Percentiles rank a stretch among this genome's conserved stretches.
Evolutionary conservation across 2,797 vertebrate species (phyloP).

Genomic region (Pangasius krempfi): DNA sequence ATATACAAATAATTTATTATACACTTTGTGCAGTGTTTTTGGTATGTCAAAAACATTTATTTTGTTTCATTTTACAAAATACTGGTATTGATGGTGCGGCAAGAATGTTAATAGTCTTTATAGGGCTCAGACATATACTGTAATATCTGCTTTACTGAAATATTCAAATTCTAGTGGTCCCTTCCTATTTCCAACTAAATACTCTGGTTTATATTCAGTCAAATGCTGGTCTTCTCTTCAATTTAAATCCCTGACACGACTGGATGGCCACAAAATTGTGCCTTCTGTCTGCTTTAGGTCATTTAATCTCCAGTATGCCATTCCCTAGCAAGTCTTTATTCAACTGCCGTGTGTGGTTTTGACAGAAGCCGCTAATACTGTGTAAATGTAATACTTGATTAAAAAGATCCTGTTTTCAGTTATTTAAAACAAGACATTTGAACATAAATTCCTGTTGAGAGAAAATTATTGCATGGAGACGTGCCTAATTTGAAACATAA

Average conservation of each 20-base stretch:
- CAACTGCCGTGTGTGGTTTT: background rate
- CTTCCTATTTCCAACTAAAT: background rate
- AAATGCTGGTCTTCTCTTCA: background rate
- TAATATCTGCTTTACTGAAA: background rate
- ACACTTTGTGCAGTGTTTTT: background rate
- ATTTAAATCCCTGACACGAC: background rate
- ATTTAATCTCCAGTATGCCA: background rate
- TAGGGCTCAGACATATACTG: background rate
- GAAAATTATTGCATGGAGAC: background rate
- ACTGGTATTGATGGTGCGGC: background rate
- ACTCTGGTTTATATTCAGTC: background rate
- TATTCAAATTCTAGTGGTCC: background rate
- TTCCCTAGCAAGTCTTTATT: background rate
- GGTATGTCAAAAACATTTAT: too few relatives aligned
- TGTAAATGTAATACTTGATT: background rate
- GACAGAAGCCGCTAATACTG: background rate
- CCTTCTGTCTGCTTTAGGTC: background rate
- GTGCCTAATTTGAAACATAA: background rate
- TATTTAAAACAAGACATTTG: background rate
- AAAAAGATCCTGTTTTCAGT: background rate
- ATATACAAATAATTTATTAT: background rate
- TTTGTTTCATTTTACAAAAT: background rate
- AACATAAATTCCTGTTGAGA: background rate
- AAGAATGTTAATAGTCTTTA: background rate
- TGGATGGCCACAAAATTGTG: background rate